Percentiles rank a stretch among this genome's conserved stretches.
These are phyloP conservation scores for Theocolax elegans DNA, from an alignment of 1,140 invertebrate species.

Conservation along the genomic window DNA sequence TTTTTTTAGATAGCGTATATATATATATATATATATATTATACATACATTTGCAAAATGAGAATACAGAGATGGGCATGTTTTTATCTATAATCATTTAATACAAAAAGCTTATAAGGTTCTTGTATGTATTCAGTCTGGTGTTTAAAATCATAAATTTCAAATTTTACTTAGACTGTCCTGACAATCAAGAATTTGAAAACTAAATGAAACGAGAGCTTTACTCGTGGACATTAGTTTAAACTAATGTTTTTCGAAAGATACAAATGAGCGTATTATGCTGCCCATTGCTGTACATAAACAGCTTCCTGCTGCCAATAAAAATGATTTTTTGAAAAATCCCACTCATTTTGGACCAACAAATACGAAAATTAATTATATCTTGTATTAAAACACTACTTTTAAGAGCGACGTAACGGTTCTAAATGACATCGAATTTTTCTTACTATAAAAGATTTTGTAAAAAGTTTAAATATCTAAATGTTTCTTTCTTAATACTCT, in stretches of 20 bases:
- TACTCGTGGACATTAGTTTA: background rate
- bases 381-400: slow-evolving; percentile 6
- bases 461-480: no score
- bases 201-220: background rate
- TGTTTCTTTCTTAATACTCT: no score
- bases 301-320: slow-evolving; percentile 25
- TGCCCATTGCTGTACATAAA: slow-evolving; percentile 28
- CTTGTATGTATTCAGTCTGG: no score
- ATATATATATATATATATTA: no score
- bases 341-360: slow-evolving; percentile 19
- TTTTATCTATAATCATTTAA: slow-evolving; percentile 14
- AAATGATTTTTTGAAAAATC: background rate
- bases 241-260: background rate
- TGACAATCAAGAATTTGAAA: slow-evolving; percentile 28
- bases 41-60: slow-evolving; percentile 7
- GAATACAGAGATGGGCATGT: slow-evolving; percentile 26
- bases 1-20: slow-evolving; percentile 16
- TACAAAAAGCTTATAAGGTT: no score
- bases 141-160: no score
- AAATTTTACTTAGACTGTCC: slow-evolving; percentile 12
- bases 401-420: slow-evolving; percentile 18
- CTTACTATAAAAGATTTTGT: background rate
- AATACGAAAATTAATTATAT: slow-evolving; percentile 26
- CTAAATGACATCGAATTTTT: background rate
- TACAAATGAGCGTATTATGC: slow-evolving; percentile 34